Evolutionary conservation across 2,797 vertebrate genomes (phyloP).

Genomic region (Calcarius lapponicus): DNA sequence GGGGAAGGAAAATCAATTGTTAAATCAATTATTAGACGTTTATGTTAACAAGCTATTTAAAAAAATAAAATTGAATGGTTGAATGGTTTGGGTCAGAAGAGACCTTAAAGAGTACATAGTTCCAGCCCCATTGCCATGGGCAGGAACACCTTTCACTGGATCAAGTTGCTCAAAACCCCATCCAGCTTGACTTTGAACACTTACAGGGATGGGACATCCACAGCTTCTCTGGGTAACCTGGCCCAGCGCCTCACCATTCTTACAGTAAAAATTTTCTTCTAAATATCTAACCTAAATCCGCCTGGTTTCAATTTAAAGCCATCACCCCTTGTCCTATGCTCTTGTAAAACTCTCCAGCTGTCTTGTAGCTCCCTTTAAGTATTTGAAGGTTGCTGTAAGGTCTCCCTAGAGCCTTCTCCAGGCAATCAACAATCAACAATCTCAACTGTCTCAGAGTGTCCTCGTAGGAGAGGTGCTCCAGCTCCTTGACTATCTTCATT

Average conservation of each 20-base stretch:
- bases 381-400: background rate
- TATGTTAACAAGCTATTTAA: background rate
- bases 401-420: background rate
- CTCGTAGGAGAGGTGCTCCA: background rate
- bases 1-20: background rate
- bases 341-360: background rate
- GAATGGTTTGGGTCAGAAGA: background rate
- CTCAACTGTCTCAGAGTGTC: background rate
- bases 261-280: background rate
- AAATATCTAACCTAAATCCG: background rate
- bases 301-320: background rate
- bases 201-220: background rate
- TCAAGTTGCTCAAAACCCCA: background rate
- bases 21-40: background rate
- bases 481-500: background rate
- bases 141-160: background rate
- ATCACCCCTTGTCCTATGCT: too few species aligned
- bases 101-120: background rate
- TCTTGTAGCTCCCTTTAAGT: background rate
- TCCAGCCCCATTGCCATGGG: fast-evolving
- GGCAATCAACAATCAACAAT: background rate
- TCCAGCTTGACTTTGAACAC: background rate
- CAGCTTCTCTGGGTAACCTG: background rate
- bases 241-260: background rate
- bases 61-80: background rate